phyloP scores from a whole-genome alignment of 2,888 invertebrate genomes.

The Dasysyrphus tricinctus region DNA sequence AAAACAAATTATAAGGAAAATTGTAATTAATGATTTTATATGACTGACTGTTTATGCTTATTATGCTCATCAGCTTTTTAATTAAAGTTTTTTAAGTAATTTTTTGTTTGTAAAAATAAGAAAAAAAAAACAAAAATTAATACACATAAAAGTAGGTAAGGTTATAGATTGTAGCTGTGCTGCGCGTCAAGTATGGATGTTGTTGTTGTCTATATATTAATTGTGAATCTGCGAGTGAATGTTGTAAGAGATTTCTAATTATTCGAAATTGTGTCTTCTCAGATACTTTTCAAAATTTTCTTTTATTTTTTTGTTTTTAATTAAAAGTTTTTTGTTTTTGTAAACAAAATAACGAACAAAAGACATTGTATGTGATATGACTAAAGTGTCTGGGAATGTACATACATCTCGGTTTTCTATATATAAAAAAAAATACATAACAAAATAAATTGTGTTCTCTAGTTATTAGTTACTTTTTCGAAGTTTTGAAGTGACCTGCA shows the following conservation, averaged over 20 bases:
- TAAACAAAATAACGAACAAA: slow-evolving; percentile 33
- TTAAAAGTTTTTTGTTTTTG: slow-evolving; percentile 32
- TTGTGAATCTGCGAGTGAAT: slow-evolving; percentile 40
- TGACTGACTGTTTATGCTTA: slow-evolving; percentile 73
- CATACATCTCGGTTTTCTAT: not conserved
- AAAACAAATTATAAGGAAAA: not conserved
- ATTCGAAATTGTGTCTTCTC: slow-evolving; percentile 16
- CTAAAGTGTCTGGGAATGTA: slow-evolving; percentile 48
- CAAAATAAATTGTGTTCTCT: slow-evolving; percentile 47
- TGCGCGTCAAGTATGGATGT: slow-evolving; percentile 35
- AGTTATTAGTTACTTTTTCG: slow-evolving; percentile 30
- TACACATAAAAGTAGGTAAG: slow-evolving; percentile 22
- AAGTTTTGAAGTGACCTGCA: slow-evolving; percentile 47
- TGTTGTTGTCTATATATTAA: slow-evolving; percentile 33
- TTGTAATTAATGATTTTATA: slow-evolving; percentile 72
- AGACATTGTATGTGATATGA: slow-evolving; percentile 66
- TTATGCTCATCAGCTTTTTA: slow-evolving; percentile 73
- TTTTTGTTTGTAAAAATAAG: slow-evolving; percentile 30
- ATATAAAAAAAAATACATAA: not conserved
- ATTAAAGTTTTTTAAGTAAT: slow-evolving; percentile 60
- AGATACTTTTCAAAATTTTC: slow-evolving; percentile 55
- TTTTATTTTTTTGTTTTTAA: slow-evolving; percentile 1
- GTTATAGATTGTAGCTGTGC: slow-evolving; percentile 45
- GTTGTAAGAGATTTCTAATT: not conserved
- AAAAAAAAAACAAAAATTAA: slow-evolving; percentile 2